Evolutionary conservation across 2,888 invertebrate genomes (phyloP).

Genomic region (Linnaemya vulpina): DNA sequence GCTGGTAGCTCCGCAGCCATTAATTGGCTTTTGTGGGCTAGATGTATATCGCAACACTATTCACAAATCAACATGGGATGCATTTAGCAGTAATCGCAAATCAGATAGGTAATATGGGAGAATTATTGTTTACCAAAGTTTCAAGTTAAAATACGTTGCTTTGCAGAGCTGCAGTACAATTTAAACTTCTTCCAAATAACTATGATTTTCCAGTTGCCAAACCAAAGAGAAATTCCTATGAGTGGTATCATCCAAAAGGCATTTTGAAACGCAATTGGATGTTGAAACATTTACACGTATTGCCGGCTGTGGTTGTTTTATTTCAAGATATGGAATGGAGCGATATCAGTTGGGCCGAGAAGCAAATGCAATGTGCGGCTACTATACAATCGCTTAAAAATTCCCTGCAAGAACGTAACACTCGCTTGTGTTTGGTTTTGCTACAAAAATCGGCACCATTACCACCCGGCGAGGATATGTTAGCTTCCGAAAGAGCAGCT

Average conservation of each 20-base stretch:
- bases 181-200: conserved; percentile 90
- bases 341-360: conserved; percentile 96
- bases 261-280: conserved; percentile 98
- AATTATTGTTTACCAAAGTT: neutral
- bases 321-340: conserved; percentile 99
- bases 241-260: conserved; percentile 97
- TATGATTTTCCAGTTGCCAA: conserved; percentile 95
- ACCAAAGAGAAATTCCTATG: conserved; percentile 94
- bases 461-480: conserved; percentile 91
- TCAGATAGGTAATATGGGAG: conserved; percentile 84
- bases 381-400: conserved; percentile 91
- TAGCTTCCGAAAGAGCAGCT: conserved; percentile 95
- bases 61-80: conserved; percentile 97
- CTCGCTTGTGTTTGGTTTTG: conserved; percentile 93
- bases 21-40: conserved; percentile 94
- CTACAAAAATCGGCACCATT: conserved; percentile 92
- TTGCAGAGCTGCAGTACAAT: conserved; percentile 89
- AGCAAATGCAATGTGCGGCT: conserved; percentile 96
- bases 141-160: neutral
- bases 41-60: conserved; percentile 92
- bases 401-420: conserved; percentile 83
- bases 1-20: conserved; percentile 91
- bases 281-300: conserved; percentile 93
- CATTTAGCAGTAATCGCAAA: conserved; percentile 92
- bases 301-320: conserved; percentile 96